Base-by-base conservation (phyloP, 2,888 invertebrate genomes). In the Xestobium rufovillosum region DNA sequence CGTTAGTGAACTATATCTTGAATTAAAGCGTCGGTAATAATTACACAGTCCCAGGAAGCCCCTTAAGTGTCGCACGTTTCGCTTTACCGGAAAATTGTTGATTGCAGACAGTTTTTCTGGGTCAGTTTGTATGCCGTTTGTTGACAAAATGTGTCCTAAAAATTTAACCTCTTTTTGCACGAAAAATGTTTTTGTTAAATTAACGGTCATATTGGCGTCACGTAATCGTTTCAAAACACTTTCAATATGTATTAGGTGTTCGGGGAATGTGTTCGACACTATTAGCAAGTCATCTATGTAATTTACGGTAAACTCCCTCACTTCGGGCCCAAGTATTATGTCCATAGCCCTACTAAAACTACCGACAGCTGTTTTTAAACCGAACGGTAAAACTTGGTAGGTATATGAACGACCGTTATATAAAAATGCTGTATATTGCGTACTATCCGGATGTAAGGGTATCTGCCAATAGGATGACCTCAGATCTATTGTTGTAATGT, bases 401-500 rank as follows among this genome's bases (percentile, higher is more conserved):
- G 34, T 34, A 17, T 38, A 38, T 9, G 27, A 25, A 14, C n/a
- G 17, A 4, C 38, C 38, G 17, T 27, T 27, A 14, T 34, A 38
- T 23, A 38, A 14, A 29, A 38, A 38, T 1, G 34, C 38, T 3
- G 34, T 40, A 16, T 31, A 40, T 10, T 37, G 4, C n/a, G n/a
- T n/a, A n/a, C n/a, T n/a, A n/a, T n/a, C n/a, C n/a, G n/a, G n/a
- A n/a, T n/a, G n/a, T n/a, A 36, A 31, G 3, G 41, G 44, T 4
- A 44, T 41, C 15, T 44, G 41, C 41, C 41, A 38, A 12, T 23
- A 44, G 1, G 37, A 37, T 3, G 26, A 16, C 1, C 29, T 14
- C 10, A 36, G 14, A 29, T 46, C 44, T 6, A 42, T 36, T 8
- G 32, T 35, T n/a, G n/a, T n/a, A n/a, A n/a, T 41, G 25, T 36